Percentiles rank a stretch among this genome's conserved stretches.
Evolutionary conservation across 1,140 invertebrate genomes (phyloP).

Genomic region (Stenopsyche tienmushanensis): DNA sequence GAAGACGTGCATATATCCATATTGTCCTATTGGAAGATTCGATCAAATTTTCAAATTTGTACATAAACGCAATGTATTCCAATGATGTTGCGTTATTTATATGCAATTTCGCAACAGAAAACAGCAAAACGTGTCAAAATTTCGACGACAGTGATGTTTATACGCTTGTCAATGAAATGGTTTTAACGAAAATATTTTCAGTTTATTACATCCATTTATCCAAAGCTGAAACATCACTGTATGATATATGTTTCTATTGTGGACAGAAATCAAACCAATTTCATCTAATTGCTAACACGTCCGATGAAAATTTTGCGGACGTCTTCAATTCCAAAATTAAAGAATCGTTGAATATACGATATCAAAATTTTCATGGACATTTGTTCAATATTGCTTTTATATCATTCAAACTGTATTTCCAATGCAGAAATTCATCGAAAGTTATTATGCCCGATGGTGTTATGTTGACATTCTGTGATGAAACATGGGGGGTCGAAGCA

Average conservation of each 20-base stretch:
- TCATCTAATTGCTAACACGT: not conserved
- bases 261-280: conserved; percentile 18
- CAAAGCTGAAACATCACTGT: conserved; percentile 5
- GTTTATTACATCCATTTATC: conserved; percentile 25
- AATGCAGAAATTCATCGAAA: conserved; percentile 5
- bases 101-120: conserved; percentile 5
- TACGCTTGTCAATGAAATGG: not conserved
- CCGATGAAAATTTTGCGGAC: not conserved
- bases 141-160: not conserved
- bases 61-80: not conserved
- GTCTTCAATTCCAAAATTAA: not conserved
- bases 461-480: not conserved
- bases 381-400: conserved; percentile 23
- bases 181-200: conserved; percentile 12
- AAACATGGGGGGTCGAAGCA: conserved; percentile 17
- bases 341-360: conserved; percentile 1
- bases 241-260: conserved; percentile 35
- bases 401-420: conserved; percentile 9
- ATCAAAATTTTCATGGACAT: conserved; percentile 22
- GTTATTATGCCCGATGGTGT: not conserved
- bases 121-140: not conserved
- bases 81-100: conserved; percentile 11
- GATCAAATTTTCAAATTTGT: not conserved
- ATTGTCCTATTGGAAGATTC: not conserved
- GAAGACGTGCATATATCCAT: not conserved